phyloP scores from a whole-genome alignment of 1,140 invertebrate genomes.

The Apis laboriosa region DNA sequence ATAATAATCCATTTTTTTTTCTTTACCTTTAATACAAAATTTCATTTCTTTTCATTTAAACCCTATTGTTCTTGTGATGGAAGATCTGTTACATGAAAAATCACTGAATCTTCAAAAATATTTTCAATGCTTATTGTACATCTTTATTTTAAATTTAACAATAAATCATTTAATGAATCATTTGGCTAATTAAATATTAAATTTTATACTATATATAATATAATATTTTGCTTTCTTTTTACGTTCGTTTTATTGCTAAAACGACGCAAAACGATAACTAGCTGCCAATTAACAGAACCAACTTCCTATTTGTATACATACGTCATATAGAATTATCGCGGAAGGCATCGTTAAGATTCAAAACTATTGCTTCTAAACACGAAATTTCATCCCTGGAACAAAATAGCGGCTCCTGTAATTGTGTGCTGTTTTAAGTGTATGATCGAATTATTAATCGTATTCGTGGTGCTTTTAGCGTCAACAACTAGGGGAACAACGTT shows the following conservation, averaged over 20 bases:
- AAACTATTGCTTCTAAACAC: neutral
- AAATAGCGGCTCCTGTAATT: neutral
- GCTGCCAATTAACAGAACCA: constrained; percentile 46
- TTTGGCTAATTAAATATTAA: neutral
- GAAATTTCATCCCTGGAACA: neutral
- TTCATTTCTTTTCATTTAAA: neutral
- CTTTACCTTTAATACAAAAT: neutral
- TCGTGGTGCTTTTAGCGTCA: constrained; percentile 22
- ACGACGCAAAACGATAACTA: constrained; percentile 24
- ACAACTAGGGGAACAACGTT: constrained; percentile 17
- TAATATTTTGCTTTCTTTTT: neutral
- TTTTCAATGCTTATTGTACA: too few relatives aligned
- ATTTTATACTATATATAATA: neutral
- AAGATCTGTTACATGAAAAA: too few relatives aligned
- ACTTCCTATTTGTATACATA: constrained; percentile 19
- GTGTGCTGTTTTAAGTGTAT: constrained; percentile 30
- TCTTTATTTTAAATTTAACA: too few relatives aligned
- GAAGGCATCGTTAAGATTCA: neutral
- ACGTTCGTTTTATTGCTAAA: neutral
- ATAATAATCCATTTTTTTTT: neutral
- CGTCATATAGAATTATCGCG: neutral
- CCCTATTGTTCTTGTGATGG: neutral
- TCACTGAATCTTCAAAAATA: too few relatives aligned
- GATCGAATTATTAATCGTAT: constrained; percentile 45
- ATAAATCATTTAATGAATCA: too few relatives aligned